These are phyloP conservation scores for Micrastur ruficollis DNA, from an alignment of 2,797 vertebrate genomes.

Conservation along the genomic window DNA sequence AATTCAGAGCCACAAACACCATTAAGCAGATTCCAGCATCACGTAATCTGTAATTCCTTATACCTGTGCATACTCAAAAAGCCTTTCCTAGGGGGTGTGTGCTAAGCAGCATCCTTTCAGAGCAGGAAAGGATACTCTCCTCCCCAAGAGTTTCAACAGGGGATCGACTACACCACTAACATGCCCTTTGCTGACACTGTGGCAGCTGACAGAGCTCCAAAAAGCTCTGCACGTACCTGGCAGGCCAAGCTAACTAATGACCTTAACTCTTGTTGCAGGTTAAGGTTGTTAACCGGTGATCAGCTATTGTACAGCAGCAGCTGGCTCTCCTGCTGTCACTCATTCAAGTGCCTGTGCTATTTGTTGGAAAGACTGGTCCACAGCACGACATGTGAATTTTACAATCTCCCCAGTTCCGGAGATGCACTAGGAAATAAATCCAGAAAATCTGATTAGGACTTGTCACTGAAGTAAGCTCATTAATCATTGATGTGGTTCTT, in stretches of 20 bases:
- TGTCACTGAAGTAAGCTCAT: constrained; percentile 1
- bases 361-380: not conserved
- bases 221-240: not conserved
- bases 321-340: not conserved
- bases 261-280: not conserved
- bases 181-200: not conserved
- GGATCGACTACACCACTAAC: not conserved
- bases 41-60: not conserved
- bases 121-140: not conserved
- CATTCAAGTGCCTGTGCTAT: not conserved
- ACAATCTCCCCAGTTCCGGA: not conserved
- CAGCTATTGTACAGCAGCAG: not conserved
- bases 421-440: not conserved
- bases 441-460: constrained; percentile 40
- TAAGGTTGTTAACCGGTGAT: not conserved
- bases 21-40: not conserved
- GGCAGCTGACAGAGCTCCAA: not conserved
- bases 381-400: not conserved
- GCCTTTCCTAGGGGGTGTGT: not conserved
- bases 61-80: not conserved
- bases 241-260: not conserved
- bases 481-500: not conserved
- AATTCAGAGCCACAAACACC: not conserved
- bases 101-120: not conserved
- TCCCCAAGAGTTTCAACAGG: not conserved